phyloP scores from a whole-genome alignment of 2,888 invertebrate species.

The Brachycybe producta region DNA sequence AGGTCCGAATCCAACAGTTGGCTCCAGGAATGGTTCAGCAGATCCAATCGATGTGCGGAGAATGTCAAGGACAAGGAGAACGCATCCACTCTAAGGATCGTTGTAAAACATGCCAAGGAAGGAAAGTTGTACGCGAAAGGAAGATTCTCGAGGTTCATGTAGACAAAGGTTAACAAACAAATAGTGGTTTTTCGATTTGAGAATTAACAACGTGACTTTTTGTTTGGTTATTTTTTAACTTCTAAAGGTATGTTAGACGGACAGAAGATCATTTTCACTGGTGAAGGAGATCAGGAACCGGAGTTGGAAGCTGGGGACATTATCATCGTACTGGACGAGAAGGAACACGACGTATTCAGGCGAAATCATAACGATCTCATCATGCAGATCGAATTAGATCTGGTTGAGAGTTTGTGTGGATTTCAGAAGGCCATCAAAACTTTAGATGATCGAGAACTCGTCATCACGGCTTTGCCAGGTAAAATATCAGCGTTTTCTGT shows the following conservation, averaged over 20 bases:
- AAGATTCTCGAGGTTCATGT: slow-evolving; percentile 92
- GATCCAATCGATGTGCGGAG: slow-evolving; percentile 71
- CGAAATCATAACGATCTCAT: slow-evolving; percentile 63
- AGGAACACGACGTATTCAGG: slow-evolving; percentile 65
- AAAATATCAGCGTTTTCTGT: no score
- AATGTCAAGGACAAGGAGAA: slow-evolving; percentile 78
- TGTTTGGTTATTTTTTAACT: slow-evolving; percentile 12
- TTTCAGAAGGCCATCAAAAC: slow-evolving; percentile 82
- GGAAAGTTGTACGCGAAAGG: slow-evolving; percentile 74
- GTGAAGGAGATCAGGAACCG: slow-evolving; percentile 94
- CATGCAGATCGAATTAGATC: slow-evolving; percentile 66
- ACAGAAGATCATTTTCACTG: slow-evolving; percentile 82
- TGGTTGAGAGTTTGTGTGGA: slow-evolving; percentile 90
- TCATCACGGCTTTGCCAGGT: slow-evolving; percentile 64
- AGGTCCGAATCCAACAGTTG: slow-evolving; percentile 56
- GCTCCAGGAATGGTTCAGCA: slow-evolving; percentile 76
- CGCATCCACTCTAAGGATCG: slow-evolving; percentile 76
- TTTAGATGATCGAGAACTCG: slow-evolving; percentile 74
- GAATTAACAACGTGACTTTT: neutral
- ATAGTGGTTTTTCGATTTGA: no score
- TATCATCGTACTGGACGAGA: slow-evolving; percentile 86
- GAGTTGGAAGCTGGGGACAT: slow-evolving; percentile 89
- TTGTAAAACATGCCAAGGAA: slow-evolving; percentile 85
- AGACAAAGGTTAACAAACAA: slow-evolving; percentile 53
- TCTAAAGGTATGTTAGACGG: slow-evolving; percentile 80